Conservation (phyloP, 1,140 invertebrate genomes). For the Paracyclopina nana region DNA sequence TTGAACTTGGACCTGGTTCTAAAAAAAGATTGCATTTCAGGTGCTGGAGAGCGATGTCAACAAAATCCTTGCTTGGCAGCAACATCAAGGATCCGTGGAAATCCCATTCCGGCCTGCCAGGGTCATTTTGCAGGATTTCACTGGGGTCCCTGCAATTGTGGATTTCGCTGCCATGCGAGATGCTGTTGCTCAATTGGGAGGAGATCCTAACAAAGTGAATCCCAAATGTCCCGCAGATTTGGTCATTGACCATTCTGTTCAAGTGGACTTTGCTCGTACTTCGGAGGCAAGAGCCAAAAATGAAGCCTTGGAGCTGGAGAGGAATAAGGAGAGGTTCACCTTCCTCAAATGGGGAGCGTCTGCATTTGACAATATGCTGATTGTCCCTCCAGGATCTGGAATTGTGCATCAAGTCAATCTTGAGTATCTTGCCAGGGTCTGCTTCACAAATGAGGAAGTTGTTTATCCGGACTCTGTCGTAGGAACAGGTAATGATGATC, state of each 20-base stretch:
- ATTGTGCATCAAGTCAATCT: conserved; percentile 97
- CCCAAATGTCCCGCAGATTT: conserved; percentile 91
- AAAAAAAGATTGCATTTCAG: conserved; percentile 8
- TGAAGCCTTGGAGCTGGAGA: conserved; percentile 82
- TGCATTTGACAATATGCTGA: conserved; percentile 86
- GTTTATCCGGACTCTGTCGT: conserved; percentile 16
- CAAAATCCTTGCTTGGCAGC: conserved; percentile 77
- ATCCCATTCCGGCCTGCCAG: conserved; percentile 85
- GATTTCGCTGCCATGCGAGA: conserved; percentile 98
- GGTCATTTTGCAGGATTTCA: conserved; percentile 88
- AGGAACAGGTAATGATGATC: neutral
- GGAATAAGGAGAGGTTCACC: conserved; percentile 85
- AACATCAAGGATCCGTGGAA: conserved; percentile 56
- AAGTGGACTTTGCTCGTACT: conserved; percentile 37
- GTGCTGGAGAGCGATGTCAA: conserved; percentile 63
- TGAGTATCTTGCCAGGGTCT: conserved; percentile 85
- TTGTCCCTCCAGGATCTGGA: conserved; percentile 90
- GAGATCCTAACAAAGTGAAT: conserved; percentile 82
- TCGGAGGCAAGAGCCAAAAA: conserved; percentile 75
- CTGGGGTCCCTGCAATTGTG: conserved; percentile 92
- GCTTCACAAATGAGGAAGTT: conserved; percentile 38
- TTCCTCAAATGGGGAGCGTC: conserved; percentile 57
- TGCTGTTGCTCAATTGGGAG: conserved; percentile 63
- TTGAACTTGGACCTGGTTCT: neutral
- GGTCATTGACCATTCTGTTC: conserved; percentile 94